phyloP scores from a whole-genome alignment of 37 sponge, comb jelly and placozoan genomes.

The Chondrilla cf. caribensis region DNA sequence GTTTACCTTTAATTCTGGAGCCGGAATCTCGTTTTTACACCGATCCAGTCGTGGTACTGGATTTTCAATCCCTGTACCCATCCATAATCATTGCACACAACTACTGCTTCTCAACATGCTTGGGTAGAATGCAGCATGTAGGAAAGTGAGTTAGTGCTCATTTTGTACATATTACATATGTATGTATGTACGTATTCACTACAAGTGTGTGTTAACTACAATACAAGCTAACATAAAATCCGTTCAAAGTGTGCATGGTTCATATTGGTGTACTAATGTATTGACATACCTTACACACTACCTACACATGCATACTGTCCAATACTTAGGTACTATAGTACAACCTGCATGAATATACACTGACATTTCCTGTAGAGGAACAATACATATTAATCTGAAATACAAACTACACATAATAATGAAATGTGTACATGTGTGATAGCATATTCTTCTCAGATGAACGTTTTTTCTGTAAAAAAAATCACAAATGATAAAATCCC shows the following conservation, averaged over 20 bases:
- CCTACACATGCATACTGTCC: no score
- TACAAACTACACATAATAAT: no score
- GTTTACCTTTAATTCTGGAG: slow-evolving; percentile 87
- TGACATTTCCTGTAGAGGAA: background rate
- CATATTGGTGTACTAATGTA: no score
- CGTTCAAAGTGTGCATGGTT: no score
- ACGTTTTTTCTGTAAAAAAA: no score
- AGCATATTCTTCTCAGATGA: no score
- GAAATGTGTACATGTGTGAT: no score
- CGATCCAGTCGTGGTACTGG: slow-evolving; percentile 96
- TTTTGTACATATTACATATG: background rate
- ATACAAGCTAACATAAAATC: no score
- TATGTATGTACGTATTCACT: background rate
- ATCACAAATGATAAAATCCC: no score
- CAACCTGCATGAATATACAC: background rate
- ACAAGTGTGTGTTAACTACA: no score
- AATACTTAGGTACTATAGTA: background rate
- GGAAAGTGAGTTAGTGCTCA: slow-evolving; percentile 20
- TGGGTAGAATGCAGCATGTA: slow-evolving; percentile 74
- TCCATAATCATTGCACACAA: slow-evolving; percentile 97
- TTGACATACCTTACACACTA: no score
- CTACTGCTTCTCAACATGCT: slow-evolving; percentile 97
- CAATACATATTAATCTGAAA: no score
- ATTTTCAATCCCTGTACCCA: slow-evolving; percentile 98
- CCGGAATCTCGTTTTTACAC: slow-evolving; percentile 90